Percentiles rank a stretch among this genome's conserved stretches.
phyloP scores from a whole-genome alignment of 2,888 invertebrate species.

The Micoletzkya japonica region DNA sequence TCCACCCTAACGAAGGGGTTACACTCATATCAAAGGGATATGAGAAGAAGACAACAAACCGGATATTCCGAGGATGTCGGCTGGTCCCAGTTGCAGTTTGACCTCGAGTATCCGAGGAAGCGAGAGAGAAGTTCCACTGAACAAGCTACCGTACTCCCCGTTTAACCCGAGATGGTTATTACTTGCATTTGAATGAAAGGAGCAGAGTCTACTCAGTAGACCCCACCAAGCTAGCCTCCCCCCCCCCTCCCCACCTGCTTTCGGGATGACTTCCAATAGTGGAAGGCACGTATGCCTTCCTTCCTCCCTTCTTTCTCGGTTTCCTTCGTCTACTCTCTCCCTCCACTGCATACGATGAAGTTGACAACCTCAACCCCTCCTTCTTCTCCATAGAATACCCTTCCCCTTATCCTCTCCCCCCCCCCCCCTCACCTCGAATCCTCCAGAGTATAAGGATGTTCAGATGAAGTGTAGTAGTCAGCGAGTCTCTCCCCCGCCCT shows the following conservation, averaged over 20 bases:
- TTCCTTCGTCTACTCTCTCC: slow-evolving; percentile 17
- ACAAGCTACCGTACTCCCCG: too few relatives aligned
- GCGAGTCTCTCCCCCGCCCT: slow-evolving; percentile 60
- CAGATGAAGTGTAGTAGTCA: slow-evolving; percentile 50
- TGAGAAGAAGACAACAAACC: slow-evolving; percentile 7
- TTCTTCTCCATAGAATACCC: too few relatives aligned
- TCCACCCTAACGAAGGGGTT: too few relatives aligned
- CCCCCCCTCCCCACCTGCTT: slow-evolving; percentile 39
- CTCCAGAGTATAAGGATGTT: slow-evolving; percentile 53
- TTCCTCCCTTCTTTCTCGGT: slow-evolving; percentile 18
- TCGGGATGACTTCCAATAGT: slow-evolving; percentile 57
- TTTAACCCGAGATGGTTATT: background rate
- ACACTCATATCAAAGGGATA: too few relatives aligned
- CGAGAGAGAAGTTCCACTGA: slow-evolving; percentile 31
- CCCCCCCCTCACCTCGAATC: slow-evolving; percentile 31
- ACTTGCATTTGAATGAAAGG: too few relatives aligned
- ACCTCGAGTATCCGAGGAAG: slow-evolving; percentile 57
- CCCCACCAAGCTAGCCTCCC: background rate
- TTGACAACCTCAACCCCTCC: background rate
- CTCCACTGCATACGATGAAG: background rate
- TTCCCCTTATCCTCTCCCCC: background rate
- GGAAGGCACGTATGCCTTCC: slow-evolving; percentile 56
- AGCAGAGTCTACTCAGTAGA: too few relatives aligned
- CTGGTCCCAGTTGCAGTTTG: slow-evolving; percentile 45
- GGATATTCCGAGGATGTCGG: slow-evolving; percentile 48